Percentiles rank a stretch among this genome's conserved stretches.
phyloP scores from a whole-genome alignment of 1,140 invertebrate genomes.

The Drosophila truncata region DNA sequence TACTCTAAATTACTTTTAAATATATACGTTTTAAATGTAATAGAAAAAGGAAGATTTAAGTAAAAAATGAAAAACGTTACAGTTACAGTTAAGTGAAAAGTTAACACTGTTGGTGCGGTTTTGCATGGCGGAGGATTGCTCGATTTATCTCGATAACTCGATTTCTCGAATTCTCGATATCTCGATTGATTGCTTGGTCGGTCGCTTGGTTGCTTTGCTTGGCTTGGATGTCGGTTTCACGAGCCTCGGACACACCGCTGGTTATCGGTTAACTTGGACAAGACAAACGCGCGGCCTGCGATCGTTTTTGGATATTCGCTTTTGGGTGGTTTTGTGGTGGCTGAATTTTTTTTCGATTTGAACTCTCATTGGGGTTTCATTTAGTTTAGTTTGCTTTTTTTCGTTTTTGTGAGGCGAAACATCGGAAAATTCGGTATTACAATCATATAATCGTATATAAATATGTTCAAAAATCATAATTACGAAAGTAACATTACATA shows the following conservation, averaged over 20 bases:
- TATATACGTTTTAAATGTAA: conserved; percentile 80
- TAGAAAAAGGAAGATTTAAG: conserved; percentile 69
- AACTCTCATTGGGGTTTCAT: conserved; percentile 43
- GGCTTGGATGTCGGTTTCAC: conserved; percentile 25
- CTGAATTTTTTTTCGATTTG: conserved; percentile 25
- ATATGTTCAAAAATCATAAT: conserved; percentile 78
- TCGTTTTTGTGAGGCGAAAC: conserved; percentile 85
- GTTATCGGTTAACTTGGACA: conserved; percentile 48
- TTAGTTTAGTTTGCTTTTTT: conserved; percentile 56
- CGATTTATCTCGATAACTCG: conserved; percentile 6
- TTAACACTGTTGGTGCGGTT: conserved; percentile 53
- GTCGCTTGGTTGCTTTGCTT: conserved; percentile 15
- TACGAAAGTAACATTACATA: conserved; percentile 74
- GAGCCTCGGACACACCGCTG: conserved; percentile 44
- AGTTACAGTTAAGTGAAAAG: conserved; percentile 54
- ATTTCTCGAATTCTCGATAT: background rate
- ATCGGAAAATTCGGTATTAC: conserved; percentile 85
- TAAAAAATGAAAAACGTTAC: conserved; percentile 60
- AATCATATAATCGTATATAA: conserved; percentile 62
- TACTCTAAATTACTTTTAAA: conserved; percentile 80
- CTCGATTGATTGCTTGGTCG: conserved; percentile 29
- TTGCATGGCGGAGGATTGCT: conserved; percentile 44
- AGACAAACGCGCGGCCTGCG: conserved; percentile 52
- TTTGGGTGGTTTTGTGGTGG: conserved; percentile 58
- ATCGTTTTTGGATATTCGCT: conserved; percentile 64